These are phyloP conservation scores for Ailuropoda melanoleuca DNA, from an alignment of 2,113 vertebrate genomes.

Conservation along the genomic window DNA sequence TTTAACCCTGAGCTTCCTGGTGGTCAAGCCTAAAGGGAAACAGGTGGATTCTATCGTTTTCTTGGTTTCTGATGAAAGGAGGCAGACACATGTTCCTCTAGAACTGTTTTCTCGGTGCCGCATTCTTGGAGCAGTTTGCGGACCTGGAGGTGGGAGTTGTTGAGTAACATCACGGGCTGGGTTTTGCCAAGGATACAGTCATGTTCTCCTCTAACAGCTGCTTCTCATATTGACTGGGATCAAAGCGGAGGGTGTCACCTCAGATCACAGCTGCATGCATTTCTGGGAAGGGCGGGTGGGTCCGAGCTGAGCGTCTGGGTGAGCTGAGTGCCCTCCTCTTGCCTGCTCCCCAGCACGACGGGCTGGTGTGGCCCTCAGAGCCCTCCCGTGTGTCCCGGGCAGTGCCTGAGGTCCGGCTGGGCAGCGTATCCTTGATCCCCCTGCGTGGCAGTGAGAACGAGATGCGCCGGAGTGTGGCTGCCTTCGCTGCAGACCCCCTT, in stretches of 20 bases:
- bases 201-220: slow-evolving; percentile 52
- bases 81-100: background rate
- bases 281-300: slow-evolving; percentile 56
- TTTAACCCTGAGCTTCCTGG: background rate
- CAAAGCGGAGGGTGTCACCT: slow-evolving; percentile 63
- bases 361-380: slow-evolving; percentile 92
- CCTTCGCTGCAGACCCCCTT: slow-evolving; percentile 91
- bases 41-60: background rate
- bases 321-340: background rate
- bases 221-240: slow-evolving; percentile 11
- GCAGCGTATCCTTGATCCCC: slow-evolving; percentile 94
- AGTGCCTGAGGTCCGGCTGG: slow-evolving; percentile 87
- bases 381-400: slow-evolving; percentile 81
- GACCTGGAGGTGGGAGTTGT: background rate
- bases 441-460: slow-evolving; percentile 95
- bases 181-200: background rate
- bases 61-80: background rate
- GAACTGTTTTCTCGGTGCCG: background rate
- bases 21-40: background rate
- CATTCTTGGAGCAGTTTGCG: background rate
- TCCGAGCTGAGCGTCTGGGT: background rate
- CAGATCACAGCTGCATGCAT: slow-evolving; percentile 23
- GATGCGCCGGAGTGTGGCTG: slow-evolving; percentile 96
- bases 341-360: slow-evolving; percentile 80
- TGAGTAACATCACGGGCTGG: slow-evolving; percentile 44